A percentile compares a stretch with the other conserved stretches of the same genome.
phyloP scores from a whole-genome alignment of 35 echinoderm and acorn worm species.

The Ophioderma brevispina region DNA sequence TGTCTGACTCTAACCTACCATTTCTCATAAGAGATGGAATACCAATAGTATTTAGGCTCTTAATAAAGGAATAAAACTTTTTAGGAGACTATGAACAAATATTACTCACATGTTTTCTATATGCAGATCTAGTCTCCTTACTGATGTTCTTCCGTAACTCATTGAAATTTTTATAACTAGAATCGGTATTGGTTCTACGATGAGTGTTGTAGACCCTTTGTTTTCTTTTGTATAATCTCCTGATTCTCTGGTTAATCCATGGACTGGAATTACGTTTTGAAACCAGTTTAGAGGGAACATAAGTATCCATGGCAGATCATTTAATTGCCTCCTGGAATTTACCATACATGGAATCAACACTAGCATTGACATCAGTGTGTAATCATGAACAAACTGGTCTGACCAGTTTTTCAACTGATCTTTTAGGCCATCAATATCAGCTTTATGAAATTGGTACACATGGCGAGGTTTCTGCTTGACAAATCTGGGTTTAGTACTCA shows the following conservation, averaged over 20 bases:
- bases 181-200: background rate
- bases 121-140: background rate
- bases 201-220: no score
- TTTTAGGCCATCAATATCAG: background rate
- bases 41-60: slow-evolving; percentile 8
- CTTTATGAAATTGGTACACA: background rate
- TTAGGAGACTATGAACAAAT: background rate
- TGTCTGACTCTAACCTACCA: background rate
- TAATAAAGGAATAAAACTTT: slow-evolving; percentile 16
- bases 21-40: background rate
- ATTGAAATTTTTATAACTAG: background rate
- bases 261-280: no score
- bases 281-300: no score
- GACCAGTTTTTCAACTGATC: background rate
- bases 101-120: background rate
- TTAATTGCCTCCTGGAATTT: no score
- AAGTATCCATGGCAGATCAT: no score
- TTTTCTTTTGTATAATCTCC: no score
- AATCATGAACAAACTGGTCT: background rate
- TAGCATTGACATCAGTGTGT: no score
- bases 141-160: background rate
- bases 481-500: background rate
- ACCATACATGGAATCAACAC: no score
- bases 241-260: no score
- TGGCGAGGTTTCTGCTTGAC: background rate